Evolutionary conservation across 1,140 invertebrate genomes (phyloP).

Genomic region (Nymphalis io): DNA sequence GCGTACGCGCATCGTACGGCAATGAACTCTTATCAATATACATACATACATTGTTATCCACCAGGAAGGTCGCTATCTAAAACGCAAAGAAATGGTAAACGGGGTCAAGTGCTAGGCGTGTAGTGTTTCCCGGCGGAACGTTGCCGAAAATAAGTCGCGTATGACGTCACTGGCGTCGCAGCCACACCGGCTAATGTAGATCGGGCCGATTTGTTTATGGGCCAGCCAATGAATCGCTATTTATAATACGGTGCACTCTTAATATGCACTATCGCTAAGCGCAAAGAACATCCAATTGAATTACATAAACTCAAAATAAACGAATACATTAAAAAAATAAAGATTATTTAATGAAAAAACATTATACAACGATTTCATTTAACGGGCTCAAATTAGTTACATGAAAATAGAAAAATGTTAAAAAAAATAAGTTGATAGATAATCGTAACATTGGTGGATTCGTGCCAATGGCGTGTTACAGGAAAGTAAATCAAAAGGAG

Average conservation of each 20-base stretch:
- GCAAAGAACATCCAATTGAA: not conserved
- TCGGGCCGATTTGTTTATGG: slow-evolving; percentile 69
- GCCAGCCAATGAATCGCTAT: slow-evolving; percentile 58
- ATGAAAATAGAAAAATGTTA: slow-evolving; percentile 4
- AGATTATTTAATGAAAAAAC: not conserved
- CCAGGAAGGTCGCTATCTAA: slow-evolving; percentile 46
- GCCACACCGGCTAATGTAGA: slow-evolving; percentile 63
- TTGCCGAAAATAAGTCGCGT: slow-evolving; percentile 49
- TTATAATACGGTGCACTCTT: slow-evolving; percentile 46
- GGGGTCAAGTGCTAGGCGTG: slow-evolving; percentile 68
- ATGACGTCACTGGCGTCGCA: slow-evolving; percentile 74
- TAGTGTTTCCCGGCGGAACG: slow-evolving; percentile 63
- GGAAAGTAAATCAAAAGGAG: slow-evolving; percentile 32
- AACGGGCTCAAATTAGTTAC: not conserved
- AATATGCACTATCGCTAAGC: slow-evolving; percentile 38
- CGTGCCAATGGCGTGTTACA: slow-evolving; percentile 35
- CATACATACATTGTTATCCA: slow-evolving; percentile 51
- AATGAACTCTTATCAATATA: slow-evolving; percentile 69
- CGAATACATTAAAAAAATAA: not conserved
- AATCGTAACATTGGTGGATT: slow-evolving; percentile 25
- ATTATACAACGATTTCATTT: not conserved
- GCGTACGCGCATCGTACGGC: slow-evolving; percentile 52
- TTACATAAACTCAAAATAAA: slow-evolving; percentile 5
- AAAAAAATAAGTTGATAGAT: slow-evolving; percentile 15
- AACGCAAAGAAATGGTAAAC: slow-evolving; percentile 53